Evolutionary conservation across 2,888 invertebrate genomes (phyloP).

Genomic region (Dynastes tityus): DNA sequence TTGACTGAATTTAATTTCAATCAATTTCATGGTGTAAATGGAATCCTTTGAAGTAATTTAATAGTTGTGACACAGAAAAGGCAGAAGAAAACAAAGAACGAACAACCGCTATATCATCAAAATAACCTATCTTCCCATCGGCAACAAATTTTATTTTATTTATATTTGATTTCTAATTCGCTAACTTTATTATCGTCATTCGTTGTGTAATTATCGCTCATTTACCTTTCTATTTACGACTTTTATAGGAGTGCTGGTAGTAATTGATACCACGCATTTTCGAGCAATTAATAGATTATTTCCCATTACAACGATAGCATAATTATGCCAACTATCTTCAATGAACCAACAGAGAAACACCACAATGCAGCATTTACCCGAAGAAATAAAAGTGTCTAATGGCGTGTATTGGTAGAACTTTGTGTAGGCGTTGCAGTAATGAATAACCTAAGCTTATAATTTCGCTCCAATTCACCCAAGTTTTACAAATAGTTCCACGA

Average conservation of each 20-base stretch:
- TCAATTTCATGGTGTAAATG: too few species aligned
- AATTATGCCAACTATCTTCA: conserved; percentile 18
- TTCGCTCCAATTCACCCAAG: conserved; percentile 14
- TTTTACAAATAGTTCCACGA: conserved; percentile 26
- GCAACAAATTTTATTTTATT: neutral
- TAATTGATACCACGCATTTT: neutral
- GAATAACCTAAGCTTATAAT: conserved; percentile 8
- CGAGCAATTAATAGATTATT: conserved; percentile 21
- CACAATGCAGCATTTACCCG: neutral
- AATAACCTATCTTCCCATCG: too few species aligned
- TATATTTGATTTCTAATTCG: neutral
- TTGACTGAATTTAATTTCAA: too few species aligned
- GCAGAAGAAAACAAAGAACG: too few species aligned
- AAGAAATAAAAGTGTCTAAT: conserved; percentile 6
- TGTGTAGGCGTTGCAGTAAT: conserved; percentile 18
- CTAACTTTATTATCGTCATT: neutral
- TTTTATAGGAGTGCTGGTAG: neutral
- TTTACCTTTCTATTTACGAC: conserved; percentile 17
- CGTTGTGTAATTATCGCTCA: neutral
- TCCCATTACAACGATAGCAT: neutral
- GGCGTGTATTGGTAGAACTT: neutral
- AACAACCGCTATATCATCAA: too few species aligned
- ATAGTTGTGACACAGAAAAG: too few species aligned
- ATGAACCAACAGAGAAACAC: conserved; percentile 6
- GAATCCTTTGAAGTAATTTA: too few species aligned